These are phyloP conservation scores for Epinephelus moara DNA, from an alignment of 2,113 vertebrate genomes.

Conservation along the genomic window DNA sequence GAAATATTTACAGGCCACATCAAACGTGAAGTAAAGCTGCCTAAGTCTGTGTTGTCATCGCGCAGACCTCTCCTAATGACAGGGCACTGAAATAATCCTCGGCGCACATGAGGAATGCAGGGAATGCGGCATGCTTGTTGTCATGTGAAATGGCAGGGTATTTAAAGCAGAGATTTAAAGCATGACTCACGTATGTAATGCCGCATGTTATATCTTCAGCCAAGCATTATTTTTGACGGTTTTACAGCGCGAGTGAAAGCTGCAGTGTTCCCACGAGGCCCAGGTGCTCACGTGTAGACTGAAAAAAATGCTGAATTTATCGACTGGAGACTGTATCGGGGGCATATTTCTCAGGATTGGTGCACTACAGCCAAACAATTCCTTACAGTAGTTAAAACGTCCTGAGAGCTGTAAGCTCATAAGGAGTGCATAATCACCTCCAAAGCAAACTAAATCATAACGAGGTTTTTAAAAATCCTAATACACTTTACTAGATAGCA, in stretches of 20 bases:
- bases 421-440: slow-evolving; percentile 41
- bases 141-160: slow-evolving; percentile 71
- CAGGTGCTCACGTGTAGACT: slow-evolving; percentile 51
- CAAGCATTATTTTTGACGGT: slow-evolving; percentile 60
- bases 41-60: slow-evolving; percentile 73
- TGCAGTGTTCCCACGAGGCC: slow-evolving; percentile 52
- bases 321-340: slow-evolving; percentile 61
- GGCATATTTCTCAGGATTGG: slow-evolving; percentile 47
- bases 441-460: slow-evolving; percentile 34
- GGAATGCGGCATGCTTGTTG: slow-evolving; percentile 73
- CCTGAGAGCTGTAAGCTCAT: slow-evolving; percentile 39
- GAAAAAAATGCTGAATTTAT: slow-evolving; percentile 20
- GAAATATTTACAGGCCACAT: slow-evolving; percentile 76
- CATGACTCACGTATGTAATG: slow-evolving; percentile 59
- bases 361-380: slow-evolving; percentile 2
- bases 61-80: slow-evolving; percentile 70
- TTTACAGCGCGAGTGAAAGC: slow-evolving; percentile 66
- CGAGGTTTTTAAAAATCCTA: slow-evolving; percentile 20
- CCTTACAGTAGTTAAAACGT: slow-evolving; percentile 35
- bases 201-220: slow-evolving; percentile 46
- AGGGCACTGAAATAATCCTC: slow-evolving; percentile 72
- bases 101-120: slow-evolving; percentile 65
- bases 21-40: slow-evolving; percentile 66
- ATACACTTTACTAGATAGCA: slow-evolving; percentile 1
- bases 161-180: slow-evolving; percentile 69